phyloP scores from a whole-genome alignment of 2,113 vertebrate species.

The Chaenogobius annularis region DNA sequence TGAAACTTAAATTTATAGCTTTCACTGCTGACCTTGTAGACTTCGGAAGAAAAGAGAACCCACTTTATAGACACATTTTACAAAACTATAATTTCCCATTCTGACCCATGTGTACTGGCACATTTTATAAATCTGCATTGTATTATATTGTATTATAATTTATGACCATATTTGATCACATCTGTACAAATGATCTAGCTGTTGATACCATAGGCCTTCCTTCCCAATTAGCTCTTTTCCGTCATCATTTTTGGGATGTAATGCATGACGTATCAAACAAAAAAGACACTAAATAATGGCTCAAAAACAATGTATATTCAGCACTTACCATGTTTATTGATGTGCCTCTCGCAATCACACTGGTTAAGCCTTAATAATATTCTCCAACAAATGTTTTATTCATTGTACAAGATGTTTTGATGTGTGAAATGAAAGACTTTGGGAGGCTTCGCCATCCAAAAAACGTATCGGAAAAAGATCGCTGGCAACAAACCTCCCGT shows the following conservation, averaged over 20 bases:
- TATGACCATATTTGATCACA: not conserved
- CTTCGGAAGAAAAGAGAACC: too few species aligned
- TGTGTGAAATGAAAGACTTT: slow-evolving; percentile 54
- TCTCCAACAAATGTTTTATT: slow-evolving; percentile 49
- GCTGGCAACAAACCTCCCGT: slow-evolving; percentile 37
- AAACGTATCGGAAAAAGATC: slow-evolving; percentile 22
- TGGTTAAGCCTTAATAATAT: slow-evolving; percentile 41
- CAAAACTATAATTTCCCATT: not conserved
- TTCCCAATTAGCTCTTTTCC: not conserved
- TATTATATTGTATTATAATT: not conserved
- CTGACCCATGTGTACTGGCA: not conserved
- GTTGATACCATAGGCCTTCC: not conserved
- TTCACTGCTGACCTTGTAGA: not conserved
- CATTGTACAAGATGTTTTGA: slow-evolving; percentile 54
- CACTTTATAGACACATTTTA: too few species aligned
- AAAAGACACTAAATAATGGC: not conserved
- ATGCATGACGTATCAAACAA: not conserved
- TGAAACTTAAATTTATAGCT: not conserved
- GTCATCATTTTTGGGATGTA: not conserved
- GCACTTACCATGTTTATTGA: slow-evolving; percentile 23
- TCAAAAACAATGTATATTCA: slow-evolving; percentile 10
- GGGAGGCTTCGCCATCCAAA: slow-evolving; percentile 30
- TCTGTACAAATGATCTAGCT: not conserved
- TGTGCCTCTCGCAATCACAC: slow-evolving; percentile 35
- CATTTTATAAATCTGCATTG: not conserved